Conservation (phyloP, 2,888 invertebrate genomes). For the Cistogaster globosa region DNA sequence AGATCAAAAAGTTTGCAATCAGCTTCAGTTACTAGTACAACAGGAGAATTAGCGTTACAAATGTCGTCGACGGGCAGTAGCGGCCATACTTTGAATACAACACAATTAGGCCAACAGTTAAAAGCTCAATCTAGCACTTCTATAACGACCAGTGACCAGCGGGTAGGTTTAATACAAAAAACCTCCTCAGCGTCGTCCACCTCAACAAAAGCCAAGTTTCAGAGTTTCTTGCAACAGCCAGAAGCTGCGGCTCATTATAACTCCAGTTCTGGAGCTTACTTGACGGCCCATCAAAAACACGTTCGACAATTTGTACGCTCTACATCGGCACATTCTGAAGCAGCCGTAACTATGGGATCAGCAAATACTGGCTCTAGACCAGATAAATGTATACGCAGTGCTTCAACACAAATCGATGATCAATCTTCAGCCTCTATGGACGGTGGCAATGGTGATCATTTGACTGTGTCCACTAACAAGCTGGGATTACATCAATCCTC, state of each 20-base stretch:
- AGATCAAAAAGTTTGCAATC: conserved; percentile 82
- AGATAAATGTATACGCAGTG: conserved; percentile 82
- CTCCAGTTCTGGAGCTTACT: conserved; percentile 76
- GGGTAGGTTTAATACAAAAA: conserved; percentile 78
- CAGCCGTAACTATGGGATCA: conserved; percentile 73
- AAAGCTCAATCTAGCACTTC: conserved; percentile 82
- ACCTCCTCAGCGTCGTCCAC: conserved; percentile 74
- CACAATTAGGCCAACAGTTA: conserved; percentile 83
- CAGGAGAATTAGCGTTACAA: conserved; percentile 66
- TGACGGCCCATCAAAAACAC: conserved; percentile 83
- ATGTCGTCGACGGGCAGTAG: conserved; percentile 52
- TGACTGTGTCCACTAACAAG: conserved; percentile 76
- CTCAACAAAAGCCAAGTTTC: conserved; percentile 80
- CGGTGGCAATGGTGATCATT: conserved; percentile 63
- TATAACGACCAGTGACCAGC: conserved; percentile 79
- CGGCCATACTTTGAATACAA: conserved; percentile 70
- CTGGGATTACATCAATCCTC: conserved; percentile 82
- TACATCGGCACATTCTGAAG: conserved; percentile 82
- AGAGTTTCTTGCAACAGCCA: conserved; percentile 82
- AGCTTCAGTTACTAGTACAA: conserved; percentile 69
- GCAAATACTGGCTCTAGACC: conserved; percentile 74
- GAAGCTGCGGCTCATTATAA: conserved; percentile 76
- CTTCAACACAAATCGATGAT: conserved; percentile 83
- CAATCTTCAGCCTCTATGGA: conserved; percentile 71
- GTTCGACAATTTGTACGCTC: conserved; percentile 83